Evolutionary conservation across 2,888 invertebrate genomes (phyloP).

Genomic region (Aphodius granarius): DNA sequence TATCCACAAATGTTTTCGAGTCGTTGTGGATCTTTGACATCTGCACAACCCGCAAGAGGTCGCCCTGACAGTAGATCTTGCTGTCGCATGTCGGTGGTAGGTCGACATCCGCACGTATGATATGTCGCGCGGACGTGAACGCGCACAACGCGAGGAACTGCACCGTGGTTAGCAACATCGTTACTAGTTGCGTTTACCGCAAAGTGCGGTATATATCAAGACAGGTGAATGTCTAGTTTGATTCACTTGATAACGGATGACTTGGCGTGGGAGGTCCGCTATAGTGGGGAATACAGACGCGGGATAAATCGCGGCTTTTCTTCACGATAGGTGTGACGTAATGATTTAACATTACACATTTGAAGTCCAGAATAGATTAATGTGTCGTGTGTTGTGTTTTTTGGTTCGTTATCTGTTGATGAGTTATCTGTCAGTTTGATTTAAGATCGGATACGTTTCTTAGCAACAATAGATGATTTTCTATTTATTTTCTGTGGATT

Average conservation of each 20-base stretch:
- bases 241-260: not conserved
- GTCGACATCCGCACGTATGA: not conserved
- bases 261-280: not conserved
- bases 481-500: no score
- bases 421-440: no score
- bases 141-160: not conserved
- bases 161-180: not conserved
- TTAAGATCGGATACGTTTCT: no score
- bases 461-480: no score
- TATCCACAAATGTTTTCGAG: slow-evolving; percentile 90
- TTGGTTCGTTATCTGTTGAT: no score
- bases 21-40: slow-evolving; percentile 78
- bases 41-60: slow-evolving; percentile 77
- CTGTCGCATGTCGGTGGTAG: slow-evolving; percentile 23
- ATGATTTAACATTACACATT: no score
- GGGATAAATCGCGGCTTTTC: not conserved
- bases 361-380: no score
- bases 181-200: not conserved
- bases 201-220: not conserved
- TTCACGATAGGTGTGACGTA: not conserved
- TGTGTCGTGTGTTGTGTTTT: no score
- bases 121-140: not conserved
- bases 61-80: slow-evolving; percentile 23
- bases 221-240: not conserved
- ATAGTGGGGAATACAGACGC: not conserved